Evolutionary conservation across 2,888 invertebrate genomes (phyloP), one percentile per base, ranked within the genome.

Genomic region (Taenaris catops): DNA sequence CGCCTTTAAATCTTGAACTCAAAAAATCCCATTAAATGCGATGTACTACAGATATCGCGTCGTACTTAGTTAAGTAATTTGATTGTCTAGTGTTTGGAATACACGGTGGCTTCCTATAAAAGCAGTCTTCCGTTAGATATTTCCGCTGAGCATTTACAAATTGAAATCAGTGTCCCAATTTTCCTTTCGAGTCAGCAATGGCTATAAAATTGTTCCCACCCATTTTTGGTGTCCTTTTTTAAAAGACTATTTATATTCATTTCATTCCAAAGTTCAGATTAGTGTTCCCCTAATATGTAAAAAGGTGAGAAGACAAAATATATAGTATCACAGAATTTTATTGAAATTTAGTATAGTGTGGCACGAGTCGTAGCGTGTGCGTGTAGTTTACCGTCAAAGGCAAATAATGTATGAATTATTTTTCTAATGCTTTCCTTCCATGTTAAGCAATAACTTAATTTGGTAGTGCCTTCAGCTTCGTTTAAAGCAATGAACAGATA

Each of bases 381-480:
- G 44, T 38, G 50, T 55, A 36, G 31, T 27, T 36, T 57, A 65
- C 64, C 67, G 70, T 72, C 69, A 67, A 66, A 70, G 57, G 66
- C 66, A 61, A 65, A 63, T n/a, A n/a, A n/a, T 51, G 53, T 71
- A 66, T 59, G 52, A 75, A 70, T 80, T 80, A 74, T 79, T 80
- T 81, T 79, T 79, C 68, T 73, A 79, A 75, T 54, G 78, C 81
- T 80, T 74, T 66, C 63, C 73, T 80, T 79, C 79, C 76, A 76
- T 57, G 62, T 44, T 54, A 71, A 81, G 79, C 79, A 81, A 83
- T 80, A 78, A 55, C 55, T 78, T 79, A 56, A 61, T 78, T 84
- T 80, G 63, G 84, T 86, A 84, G 84, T 86, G 84, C 84, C 84
- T 86, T 86, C 76, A 76, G 84, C 84, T 83, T 86, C 62, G 67